These are phyloP conservation scores for Graptemys geographica DNA, from an alignment of 2,797 vertebrate genomes.

Conservation along the genomic window DNA sequence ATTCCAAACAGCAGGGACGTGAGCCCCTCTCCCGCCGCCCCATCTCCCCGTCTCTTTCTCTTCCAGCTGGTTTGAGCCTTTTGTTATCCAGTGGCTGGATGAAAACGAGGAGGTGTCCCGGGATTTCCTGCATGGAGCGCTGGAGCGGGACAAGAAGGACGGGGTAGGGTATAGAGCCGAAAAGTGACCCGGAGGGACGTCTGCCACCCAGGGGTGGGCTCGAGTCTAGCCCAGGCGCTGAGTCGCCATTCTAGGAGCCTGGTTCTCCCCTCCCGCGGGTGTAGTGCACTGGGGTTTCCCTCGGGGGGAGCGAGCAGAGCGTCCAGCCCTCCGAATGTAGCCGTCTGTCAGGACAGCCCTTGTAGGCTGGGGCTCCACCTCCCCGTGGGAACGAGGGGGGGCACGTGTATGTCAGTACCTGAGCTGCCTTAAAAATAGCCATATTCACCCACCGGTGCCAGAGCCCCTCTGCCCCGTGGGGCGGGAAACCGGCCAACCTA, in stretches of 20 bases:
- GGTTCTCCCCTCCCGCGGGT: neutral
- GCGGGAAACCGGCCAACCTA: neutral
- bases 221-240: no score
- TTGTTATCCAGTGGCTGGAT: slow-evolving; percentile 99
- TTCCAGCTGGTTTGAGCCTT: slow-evolving; percentile 97
- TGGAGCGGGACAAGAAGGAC: slow-evolving; percentile 99
- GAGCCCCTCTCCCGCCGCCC: neutral
- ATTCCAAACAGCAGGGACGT: neutral
- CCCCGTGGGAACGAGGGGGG: neutral
- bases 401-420: neutral
- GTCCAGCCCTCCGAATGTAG: neutral
- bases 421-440: neutral
- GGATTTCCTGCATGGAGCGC: slow-evolving; percentile 95
- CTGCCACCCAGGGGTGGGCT: neutral
- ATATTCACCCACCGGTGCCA: neutral
- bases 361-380: neutral
- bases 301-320: no score
- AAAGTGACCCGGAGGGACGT: neutral
- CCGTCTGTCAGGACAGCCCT: neutral
- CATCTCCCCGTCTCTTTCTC: neutral
- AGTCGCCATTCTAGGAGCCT: neutral
- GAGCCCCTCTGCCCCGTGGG: neutral
- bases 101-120: slow-evolving; percentile 98
- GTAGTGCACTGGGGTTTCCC: neutral
- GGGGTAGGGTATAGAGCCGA: slow-evolving; percentile 84